Evolutionary conservation across 2,888 invertebrate species (phyloP).

Genomic region (Rosalia funebris): DNA sequence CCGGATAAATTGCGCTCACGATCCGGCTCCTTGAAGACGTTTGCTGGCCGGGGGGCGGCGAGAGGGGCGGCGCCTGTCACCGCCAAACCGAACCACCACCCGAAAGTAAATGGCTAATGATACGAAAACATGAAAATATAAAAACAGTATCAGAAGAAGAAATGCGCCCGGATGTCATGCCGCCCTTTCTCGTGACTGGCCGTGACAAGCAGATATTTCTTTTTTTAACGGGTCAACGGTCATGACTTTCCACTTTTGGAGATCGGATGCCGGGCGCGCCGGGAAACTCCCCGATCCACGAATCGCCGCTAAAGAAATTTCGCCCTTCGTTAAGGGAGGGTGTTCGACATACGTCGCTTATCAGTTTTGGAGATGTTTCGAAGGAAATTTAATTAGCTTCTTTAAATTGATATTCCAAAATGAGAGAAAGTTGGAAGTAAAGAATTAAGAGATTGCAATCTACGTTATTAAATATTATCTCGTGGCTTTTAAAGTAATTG

Average conservation of each 20-base stretch:
- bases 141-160: constrained; percentile 42
- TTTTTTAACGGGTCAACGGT: constrained; percentile 43
- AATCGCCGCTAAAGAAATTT: constrained; percentile 13
- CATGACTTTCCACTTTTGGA: constrained; percentile 32
- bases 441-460: too few species aligned
- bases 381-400: too few species aligned
- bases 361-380: too few species aligned
- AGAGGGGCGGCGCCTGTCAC: constrained; percentile 39
- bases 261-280: neutral
- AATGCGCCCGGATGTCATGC: constrained; percentile 40
- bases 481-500: too few species aligned
- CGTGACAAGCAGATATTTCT: constrained; percentile 50
- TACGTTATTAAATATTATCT: too few species aligned
- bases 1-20: constrained; percentile 17
- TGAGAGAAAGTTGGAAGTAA: too few species aligned
- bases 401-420: too few species aligned
- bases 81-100: constrained; percentile 39
- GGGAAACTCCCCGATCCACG: constrained; percentile 4
- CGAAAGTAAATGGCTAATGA: constrained; percentile 48
- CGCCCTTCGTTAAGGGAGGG: neutral
- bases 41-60: constrained; percentile 2
- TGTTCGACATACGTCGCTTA: neutral
- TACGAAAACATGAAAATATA: constrained; percentile 49
- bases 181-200: constrained; percentile 39
- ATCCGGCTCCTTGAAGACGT: constrained; percentile 18